Base-by-base conservation (phyloP, 1,140 invertebrate genomes). In the Drosophila grimshawi region DNA sequence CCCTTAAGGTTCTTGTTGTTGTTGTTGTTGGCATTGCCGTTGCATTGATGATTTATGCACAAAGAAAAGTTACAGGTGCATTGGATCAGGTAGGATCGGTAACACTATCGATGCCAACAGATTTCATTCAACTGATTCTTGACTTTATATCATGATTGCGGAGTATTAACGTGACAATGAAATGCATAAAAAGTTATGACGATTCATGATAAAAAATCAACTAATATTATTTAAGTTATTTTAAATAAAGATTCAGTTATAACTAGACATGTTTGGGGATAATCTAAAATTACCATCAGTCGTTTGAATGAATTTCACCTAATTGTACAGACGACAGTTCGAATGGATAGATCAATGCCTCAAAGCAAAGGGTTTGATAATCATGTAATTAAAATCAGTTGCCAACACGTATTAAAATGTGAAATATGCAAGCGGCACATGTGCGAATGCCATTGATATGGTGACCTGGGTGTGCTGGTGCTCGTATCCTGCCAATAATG, bases 41-140 rank as follows among this genome's bases (percentile, higher is more conserved):
- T 79, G 66, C 83, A 80, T 88, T 77, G 62, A 88, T 88, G 85
- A 89, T 89, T 89, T 89, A 89, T 89, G 78, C 82, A 53, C 46
- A 46, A 67, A 37, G 41, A 52, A 19, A 37, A 55, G 63, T 72
- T 88, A 89, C 83, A 89, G 83, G 85, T 88, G 80, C 68, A 79
- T 39, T 2, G 43, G 10, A 10, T 41, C 51, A 86, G 82, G 82
- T 86, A 88, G 77, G 19, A 69, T 74, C 57, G 35, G 69, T 70
- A 63, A 41, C 55, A 10, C 45, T 4, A 53, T 52, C 49, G 46
- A 10, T 52, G 53, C 33, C 49, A 37, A 46, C 7, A 19, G 48
- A 53, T 60, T 61, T 55, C 41, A 73, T 68, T 73, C 57, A 61
- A 51, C 33, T n/a, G 32, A 3, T 27, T 46, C 2, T 45, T 29